These are phyloP conservation scores for Etheostoma cragini DNA, from an alignment of 2,113 vertebrate species.

Conservation along the genomic window DNA sequence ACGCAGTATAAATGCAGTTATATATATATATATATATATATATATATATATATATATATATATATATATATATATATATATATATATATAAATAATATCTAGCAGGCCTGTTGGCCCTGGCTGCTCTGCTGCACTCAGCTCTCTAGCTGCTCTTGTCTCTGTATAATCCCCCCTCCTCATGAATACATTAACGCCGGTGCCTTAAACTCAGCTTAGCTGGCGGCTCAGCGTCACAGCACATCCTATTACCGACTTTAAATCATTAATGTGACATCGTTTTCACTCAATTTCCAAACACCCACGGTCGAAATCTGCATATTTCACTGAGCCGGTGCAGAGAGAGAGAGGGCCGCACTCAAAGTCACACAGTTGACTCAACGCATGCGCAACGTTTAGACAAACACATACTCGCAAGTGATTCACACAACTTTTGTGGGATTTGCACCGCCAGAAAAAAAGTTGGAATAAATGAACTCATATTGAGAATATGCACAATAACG, in stretches of 20 bases:
- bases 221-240: conserved; percentile 87
- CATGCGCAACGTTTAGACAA: not conserved
- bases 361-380: conserved; percentile 17
- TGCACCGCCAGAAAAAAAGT: conserved; percentile 10
- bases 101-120: conserved; percentile 74
- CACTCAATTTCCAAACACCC: conserved; percentile 86
- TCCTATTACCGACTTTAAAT: conserved; percentile 89
- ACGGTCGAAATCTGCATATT: conserved; percentile 76
- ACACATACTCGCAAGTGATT: not conserved
- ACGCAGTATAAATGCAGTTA: conserved; percentile 47
- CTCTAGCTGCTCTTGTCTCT: conserved; percentile 77
- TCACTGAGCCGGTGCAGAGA: conserved; percentile 56
- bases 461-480: conserved; percentile 12
- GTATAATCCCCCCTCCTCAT: conserved; percentile 86
- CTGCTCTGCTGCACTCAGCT: conserved; percentile 75
- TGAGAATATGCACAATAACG: conserved; percentile 2
- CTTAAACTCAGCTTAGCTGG: conserved; percentile 84
- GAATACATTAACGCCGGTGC: conserved; percentile 86
- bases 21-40: conserved; percentile 55
- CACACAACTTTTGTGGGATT: conserved; percentile 6
- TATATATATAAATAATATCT: conserved; percentile 47
- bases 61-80: conserved; percentile 38
- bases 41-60: conserved; percentile 60
- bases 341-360: conserved; percentile 42
- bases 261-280: conserved; percentile 88